Base-by-base conservation (phyloP, 2,797 vertebrate genomes). In the Neomorphus geoffroyi region DNA sequence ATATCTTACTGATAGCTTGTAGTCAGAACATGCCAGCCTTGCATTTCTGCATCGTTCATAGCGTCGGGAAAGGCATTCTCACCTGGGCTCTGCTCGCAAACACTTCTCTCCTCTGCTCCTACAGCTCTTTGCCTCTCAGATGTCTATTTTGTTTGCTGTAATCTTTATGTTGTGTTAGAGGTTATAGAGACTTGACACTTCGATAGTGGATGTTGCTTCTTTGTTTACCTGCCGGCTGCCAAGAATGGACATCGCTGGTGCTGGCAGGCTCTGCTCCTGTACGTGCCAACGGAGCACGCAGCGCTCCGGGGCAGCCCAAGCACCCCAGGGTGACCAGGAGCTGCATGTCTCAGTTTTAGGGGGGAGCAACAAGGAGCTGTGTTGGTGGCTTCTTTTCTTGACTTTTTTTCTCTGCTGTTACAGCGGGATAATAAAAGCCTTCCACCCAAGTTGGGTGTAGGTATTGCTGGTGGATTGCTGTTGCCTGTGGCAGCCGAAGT, bases 221-320 rank as follows among this genome's bases (percentile, higher is more conserved):
- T 95, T 90, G 91, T 96, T 85, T 86, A 35, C 92, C 72, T 70
- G 15, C 67, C 9, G 9, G 46, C 92, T 90, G 54, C 66, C 0
- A 14, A 93, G 84, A 45, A 10, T 0, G 1, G 28, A 70, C 46
- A 24, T 32, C 0, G 4, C 74, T 0, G 6, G 60, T 13, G 33
- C 16, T 3, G 7, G 43, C 33, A 23, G 62, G 43, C 77, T 60
- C 35, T 19, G 51, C 81, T 89, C 24, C 86, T n/a, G 46, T 35
- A 2, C 3, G 2, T 7, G 7, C 51, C 0, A 0, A 7, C 30
- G 2, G 2, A 4, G n/a, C 0, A 0, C 6, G 13, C 0, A 0
- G 11, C 28, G 41, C 26, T 90, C 16, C 32, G 7, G 62, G 43
- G 28, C 58, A 78, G 37, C 73, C 65, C 3, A 0, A 43, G 50